Percentiles rank a stretch among this genome's conserved stretches.
Conservation (phyloP, 2,113 vertebrate species). For the Mobula birostris region DNA sequence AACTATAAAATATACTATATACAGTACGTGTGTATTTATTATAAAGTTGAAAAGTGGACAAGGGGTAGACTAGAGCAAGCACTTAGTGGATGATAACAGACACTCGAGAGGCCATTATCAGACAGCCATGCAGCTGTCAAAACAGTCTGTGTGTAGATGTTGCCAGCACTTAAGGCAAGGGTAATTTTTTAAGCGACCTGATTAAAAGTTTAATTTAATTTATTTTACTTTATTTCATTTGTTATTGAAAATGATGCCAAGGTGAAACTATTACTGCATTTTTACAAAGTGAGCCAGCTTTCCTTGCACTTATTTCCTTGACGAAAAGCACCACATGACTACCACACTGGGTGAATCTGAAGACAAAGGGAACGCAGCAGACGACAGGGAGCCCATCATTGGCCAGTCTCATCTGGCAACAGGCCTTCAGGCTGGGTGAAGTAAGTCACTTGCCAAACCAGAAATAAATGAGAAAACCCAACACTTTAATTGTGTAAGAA, state of each 20-base stretch:
- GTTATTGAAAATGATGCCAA: neutral
- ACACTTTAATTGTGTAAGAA: constrained; percentile 1
- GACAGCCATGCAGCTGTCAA: neutral
- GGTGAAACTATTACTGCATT: neutral
- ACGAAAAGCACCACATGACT: neutral
- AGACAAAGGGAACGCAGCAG: constrained; percentile 20
- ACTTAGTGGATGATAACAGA: neutral
- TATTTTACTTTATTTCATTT: no score
- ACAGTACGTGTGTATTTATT: neutral
- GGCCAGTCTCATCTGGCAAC: constrained; percentile 26
- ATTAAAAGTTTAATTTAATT: neutral
- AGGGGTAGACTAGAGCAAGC: neutral
- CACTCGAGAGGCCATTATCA: neutral
- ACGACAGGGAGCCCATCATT: neutral
- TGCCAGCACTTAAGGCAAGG: neutral
- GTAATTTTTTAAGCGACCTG: neutral
- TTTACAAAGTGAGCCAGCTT: neutral
- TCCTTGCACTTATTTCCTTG: neutral
- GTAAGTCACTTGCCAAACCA: constrained; percentile 21
- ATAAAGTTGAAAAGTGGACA: neutral
- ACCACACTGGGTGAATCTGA: neutral
- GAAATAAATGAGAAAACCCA: constrained; percentile 26
- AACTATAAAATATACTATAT: neutral
- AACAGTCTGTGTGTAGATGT: constrained; percentile 17
- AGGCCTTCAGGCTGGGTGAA: constrained; percentile 14